Conservation (phyloP, 30 jellyfish, hydroid and myxozoan genomes). For the Nemopilema nomurai region DNA sequence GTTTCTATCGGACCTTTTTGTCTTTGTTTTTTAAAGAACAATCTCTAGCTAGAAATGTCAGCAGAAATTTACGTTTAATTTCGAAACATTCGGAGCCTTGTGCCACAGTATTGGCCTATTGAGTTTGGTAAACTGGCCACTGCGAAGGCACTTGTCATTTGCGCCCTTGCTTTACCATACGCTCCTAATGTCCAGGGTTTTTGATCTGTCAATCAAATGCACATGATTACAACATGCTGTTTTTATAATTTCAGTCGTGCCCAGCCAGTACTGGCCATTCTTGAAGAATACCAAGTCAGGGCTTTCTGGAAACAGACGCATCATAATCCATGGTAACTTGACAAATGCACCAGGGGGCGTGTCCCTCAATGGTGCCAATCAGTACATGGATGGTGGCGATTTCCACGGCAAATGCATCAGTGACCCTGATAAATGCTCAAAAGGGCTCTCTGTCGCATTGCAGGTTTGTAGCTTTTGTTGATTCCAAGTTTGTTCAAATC, state of each 20-base stretch:
- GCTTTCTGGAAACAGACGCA: slow-evolving; percentile 87
- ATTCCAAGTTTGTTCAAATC: not conserved
- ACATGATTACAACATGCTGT: too few species aligned
- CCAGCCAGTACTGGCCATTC: slow-evolving; percentile 91
- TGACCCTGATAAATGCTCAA: slow-evolving; percentile 91
- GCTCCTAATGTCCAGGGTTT: too few species aligned
- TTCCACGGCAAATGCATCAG: slow-evolving; percentile 94
- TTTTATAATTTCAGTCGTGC: slow-evolving; percentile 58
- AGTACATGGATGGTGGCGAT: slow-evolving; percentile 94
- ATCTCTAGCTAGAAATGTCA: too few species aligned
- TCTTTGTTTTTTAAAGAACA: not conserved
- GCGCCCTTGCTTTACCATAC: too few species aligned
- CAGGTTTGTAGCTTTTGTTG: slow-evolving; percentile 52
- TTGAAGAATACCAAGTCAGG: slow-evolving; percentile 86
- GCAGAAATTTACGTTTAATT: too few species aligned
- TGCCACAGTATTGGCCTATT: too few species aligned
- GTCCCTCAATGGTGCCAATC: slow-evolving; percentile 71
- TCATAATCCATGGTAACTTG: slow-evolving; percentile 78
- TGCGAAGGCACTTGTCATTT: too few species aligned
- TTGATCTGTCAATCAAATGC: too few species aligned
- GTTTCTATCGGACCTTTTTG: too few species aligned
- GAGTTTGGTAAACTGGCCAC: too few species aligned
- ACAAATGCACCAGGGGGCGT: slow-evolving; percentile 81
- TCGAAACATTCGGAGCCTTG: too few species aligned
- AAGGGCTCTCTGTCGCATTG: slow-evolving; percentile 91